Percentiles rank a stretch among this genome's conserved stretches.
Evolutionary conservation across 64 coral and sea anemone genomes (phyloP).

Genomic region (Catalaphyllia jardinei): DNA sequence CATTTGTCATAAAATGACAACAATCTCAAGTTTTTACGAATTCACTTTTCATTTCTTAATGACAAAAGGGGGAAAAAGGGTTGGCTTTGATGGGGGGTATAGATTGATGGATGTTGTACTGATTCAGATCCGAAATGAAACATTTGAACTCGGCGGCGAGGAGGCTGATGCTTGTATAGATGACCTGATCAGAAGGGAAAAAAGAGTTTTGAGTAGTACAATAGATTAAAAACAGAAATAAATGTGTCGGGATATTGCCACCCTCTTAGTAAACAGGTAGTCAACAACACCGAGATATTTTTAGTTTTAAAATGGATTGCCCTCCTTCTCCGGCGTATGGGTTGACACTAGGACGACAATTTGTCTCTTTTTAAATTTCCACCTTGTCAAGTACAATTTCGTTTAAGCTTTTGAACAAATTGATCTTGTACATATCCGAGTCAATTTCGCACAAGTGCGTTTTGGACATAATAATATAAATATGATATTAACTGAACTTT

Average conservation of each 20-base stretch:
- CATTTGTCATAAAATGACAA: slow-evolving; percentile 52
- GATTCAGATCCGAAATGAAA: too few relatives aligned
- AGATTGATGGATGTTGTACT: not conserved
- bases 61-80: not conserved
- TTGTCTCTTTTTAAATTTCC: slow-evolving; percentile 26
- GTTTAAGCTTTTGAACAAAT: slow-evolving; percentile 31
- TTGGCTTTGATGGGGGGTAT: not conserved
- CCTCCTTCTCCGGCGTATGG: slow-evolving; percentile 22
- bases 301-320: slow-evolving; percentile 6
- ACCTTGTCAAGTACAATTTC: slow-evolving; percentile 1
- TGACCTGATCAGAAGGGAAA: too few relatives aligned
- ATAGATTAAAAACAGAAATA: not conserved
- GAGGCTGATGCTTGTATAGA: too few relatives aligned
- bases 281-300: not conserved
- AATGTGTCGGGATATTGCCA: not conserved
- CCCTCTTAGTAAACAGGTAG: not conserved
- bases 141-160: too few relatives aligned
- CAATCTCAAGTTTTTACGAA: slow-evolving; percentile 5
- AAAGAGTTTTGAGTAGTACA: not conserved
- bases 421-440: slow-evolving; percentile 7
- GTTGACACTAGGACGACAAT: not conserved
- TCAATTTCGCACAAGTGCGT: slow-evolving; percentile 16
- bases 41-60: not conserved
- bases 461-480: not conserved
- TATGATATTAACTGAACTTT: not conserved